Evolutionary conservation across 2,888 invertebrate species (phyloP), one percentile per base, ranked within the genome.

Genomic region (Spicauda simplicius): DNA sequence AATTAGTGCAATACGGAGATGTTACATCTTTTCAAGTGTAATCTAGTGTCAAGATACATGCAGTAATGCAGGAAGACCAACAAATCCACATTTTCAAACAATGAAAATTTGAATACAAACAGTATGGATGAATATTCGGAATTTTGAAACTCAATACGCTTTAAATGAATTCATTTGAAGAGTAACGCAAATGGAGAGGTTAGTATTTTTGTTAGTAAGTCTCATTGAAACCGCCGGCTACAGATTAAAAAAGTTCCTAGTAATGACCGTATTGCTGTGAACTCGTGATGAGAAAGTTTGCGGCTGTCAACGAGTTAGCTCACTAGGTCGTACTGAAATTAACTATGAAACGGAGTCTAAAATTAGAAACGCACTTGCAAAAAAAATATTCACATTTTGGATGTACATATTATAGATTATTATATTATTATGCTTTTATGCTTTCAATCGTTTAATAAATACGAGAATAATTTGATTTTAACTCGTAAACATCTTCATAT

Each of bases 191-290:
- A 56, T 33, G 41, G 55, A 48, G 18, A 19, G 48, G 30, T 41
- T 19, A 63, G 63, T 30, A 25, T 25, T 25, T 63, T 56, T 63
- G 56, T 55, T 33, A 16, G 54, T 18, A 54, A 63, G 63, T 56
- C 56, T 14, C 33, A 8, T 41, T 41, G 41, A 20, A 48, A 48
- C 56, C 30, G 30, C 56, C 25, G 33, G 25, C 48, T 41, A 48
- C 56, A 63, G 48, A 63, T 63, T 63, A 63, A 63, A 63, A 63
- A 63, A 63, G 63, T 63, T 63, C 48, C 30, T 62, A 54, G 45
- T 45, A 55, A 62, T 55, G 53, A 14, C 45, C 54, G 54, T 33
- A 48, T 63, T 48, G 19, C 48, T 14, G 14, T 14, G 14, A 41
- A 41, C 41, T 41, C 41, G 41, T 14, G 4, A 14, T 14, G 18